phyloP scores from a whole-genome alignment of 2,797 vertebrate genomes.

The Ceryle rudis region DNA sequence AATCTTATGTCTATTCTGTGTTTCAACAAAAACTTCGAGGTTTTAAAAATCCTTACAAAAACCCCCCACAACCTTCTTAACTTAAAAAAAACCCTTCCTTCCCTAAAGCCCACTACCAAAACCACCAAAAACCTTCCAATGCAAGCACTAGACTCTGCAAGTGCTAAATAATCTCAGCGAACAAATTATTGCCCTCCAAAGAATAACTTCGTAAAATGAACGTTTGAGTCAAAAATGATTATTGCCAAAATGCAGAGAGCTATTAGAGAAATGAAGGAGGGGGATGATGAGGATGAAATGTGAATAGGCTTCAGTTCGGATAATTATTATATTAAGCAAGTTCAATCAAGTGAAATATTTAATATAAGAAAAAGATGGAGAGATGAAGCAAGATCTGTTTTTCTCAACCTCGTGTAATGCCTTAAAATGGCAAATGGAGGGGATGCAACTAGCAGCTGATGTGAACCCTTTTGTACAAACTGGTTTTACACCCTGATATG shows the following conservation, averaged over 20 bases:
- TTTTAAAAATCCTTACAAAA: not conserved
- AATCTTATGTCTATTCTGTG: not conserved
- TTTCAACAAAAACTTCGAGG: constrained; percentile 13
- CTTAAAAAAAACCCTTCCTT: not conserved
- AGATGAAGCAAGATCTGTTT: not conserved
- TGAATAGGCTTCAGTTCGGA: not conserved
- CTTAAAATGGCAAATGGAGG: not conserved
- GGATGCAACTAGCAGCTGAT: no score
- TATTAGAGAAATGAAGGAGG: constrained; percentile 5
- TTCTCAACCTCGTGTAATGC: not conserved
- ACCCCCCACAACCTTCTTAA: fast-evolving
- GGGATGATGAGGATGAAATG: not conserved
- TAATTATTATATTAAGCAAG: not conserved
- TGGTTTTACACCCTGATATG: fast-evolving
- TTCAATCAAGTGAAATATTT: not conserved
- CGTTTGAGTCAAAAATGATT: constrained; percentile 47
- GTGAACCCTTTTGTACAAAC: fast-evolving
- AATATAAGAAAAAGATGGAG: not conserved
- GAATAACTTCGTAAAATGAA: constrained; percentile 47
- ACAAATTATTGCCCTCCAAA: constrained; percentile 40
- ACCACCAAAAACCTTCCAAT: not conserved
- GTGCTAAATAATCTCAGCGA: constrained; percentile 52
- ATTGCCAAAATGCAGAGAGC: constrained; percentile 1
- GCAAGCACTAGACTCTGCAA: not conserved
- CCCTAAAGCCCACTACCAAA: not conserved